Percentiles rank a stretch among this genome's conserved stretches.
Evolutionary conservation across 2,888 invertebrate genomes (phyloP).

Genomic region (Drosophila macrospina): DNA sequence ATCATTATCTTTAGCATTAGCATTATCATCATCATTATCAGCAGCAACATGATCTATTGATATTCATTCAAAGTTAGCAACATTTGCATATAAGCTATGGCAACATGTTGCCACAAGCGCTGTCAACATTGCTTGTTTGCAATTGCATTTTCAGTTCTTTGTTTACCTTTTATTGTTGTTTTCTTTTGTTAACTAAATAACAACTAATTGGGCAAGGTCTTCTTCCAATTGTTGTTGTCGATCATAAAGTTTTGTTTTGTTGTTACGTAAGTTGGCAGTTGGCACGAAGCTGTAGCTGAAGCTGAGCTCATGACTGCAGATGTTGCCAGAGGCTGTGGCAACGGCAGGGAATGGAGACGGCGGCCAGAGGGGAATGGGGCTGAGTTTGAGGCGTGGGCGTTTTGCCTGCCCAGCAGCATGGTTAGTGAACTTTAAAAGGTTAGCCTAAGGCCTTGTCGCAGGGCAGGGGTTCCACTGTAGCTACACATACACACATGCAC

Average conservation of each 20-base stretch:
- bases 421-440: conserved; percentile 63
- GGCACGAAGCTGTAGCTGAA: conserved; percentile 10
- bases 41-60: no score
- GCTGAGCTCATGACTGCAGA: conserved; percentile 11
- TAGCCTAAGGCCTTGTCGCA: conserved; percentile 42
- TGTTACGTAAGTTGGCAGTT: conserved; percentile 30
- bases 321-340: conserved; percentile 6
- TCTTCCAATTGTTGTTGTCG: conserved; percentile 28
- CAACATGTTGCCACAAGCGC: conserved; percentile 46
- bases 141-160: conserved; percentile 23
- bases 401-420: conserved; percentile 30
- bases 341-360: not conserved
- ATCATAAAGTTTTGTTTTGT: conserved; percentile 52
- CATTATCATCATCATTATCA: not conserved
- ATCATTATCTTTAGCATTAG: not conserved
- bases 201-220: conserved; percentile 77
- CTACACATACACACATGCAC: not conserved
- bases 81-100: conserved; percentile 44
- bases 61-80: conserved; percentile 42
- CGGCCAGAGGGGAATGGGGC: not conserved
- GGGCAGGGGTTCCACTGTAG: conserved; percentile 34
- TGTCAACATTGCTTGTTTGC: conserved; percentile 36
- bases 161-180: conserved; percentile 1
- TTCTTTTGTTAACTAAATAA: conserved; percentile 43
- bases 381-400: conserved; percentile 34